Conservation (phyloP, 2,888 invertebrate species). For the Sussaba pulchella region DNA sequence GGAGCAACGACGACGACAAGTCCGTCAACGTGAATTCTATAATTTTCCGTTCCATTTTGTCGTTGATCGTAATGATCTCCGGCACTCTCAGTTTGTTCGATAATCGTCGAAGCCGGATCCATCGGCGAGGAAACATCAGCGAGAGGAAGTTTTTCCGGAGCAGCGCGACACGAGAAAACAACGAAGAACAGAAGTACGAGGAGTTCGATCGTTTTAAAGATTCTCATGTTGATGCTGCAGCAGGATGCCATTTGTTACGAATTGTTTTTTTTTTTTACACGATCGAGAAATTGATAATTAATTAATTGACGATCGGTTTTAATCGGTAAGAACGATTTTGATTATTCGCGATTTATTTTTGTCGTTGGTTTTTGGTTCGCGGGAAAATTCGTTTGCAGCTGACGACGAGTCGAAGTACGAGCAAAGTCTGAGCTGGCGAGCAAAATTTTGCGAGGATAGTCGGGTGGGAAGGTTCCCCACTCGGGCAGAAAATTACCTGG, state of each 20-base stretch:
- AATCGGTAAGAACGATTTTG: neutral
- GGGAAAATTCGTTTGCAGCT: constrained; percentile 18
- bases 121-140: constrained; percentile 40
- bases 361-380: neutral
- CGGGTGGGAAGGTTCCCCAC: constrained; percentile 70
- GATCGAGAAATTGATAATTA: constrained; percentile 1
- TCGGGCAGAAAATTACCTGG: constrained; percentile 67
- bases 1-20: constrained; percentile 89
- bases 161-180: constrained; percentile 44
- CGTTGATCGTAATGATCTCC: constrained; percentile 88
- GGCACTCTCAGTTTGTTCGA: neutral
- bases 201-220: constrained; percentile 74
- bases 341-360: neutral
- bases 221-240: constrained; percentile 77
- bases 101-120: neutral
- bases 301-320: neutral
- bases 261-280: neutral
- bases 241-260: constrained; percentile 52
- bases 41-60: constrained; percentile 92
- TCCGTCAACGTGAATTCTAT: constrained; percentile 89
- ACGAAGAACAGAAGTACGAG: constrained; percentile 50
- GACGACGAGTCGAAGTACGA: constrained; percentile 72
- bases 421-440: constrained; percentile 69
- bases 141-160: constrained; percentile 61
- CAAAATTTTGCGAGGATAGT: constrained; percentile 8